Base-by-base conservation (phyloP, 2,113 vertebrate genomes). In the Dryoscopus gambensis region DNA sequence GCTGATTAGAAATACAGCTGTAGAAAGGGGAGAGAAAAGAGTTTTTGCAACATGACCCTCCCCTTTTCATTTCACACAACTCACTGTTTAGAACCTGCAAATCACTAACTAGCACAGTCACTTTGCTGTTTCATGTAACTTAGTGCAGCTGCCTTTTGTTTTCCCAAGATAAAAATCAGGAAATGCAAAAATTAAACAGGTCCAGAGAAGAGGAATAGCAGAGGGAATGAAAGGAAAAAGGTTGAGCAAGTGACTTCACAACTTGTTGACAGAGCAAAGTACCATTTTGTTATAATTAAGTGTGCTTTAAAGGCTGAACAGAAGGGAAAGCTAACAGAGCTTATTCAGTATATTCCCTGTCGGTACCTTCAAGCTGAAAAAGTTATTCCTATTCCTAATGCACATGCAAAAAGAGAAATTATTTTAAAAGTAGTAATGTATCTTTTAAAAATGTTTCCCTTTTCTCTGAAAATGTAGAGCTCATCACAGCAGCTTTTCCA, bases 1-100 rank as follows among this genome's bases (percentile, higher is more conserved):
- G 98, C 98, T 98, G 98, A 98, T 98, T 99, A 98, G 98, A 99
- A 99, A 98, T 98, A 98, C 98, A 99, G 98, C 99, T 98, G 98
- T 98, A 98, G 98, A 98, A 98, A 95, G 44, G 74, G 71, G 77
- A 90, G 84, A 95, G 93, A 96, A 93, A 96, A 94, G 87, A 97
- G 93, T 74, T 94, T 31, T 90, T 92, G 97, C 95, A 91, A 94
- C 89, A 92, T 40, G 95, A 97, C 92, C 76, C 75, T 57, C 71
- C 55, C 69, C 91, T 59, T 93, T 90, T 93, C 74, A 64, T 81
- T 94, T 97, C 97, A 97, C 95, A 97, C 94, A 88, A 82, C 93
- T 73, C 52, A 40, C 95, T 94, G 93, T 95, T 92, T 76, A 75
- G 83, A 95, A 97, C 94, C 92, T 87, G 81, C 95, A 90, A 95